These are phyloP conservation scores for Centrocercus urophasianus DNA, from an alignment of 2,113 vertebrate genomes.

Conservation along the genomic window DNA sequence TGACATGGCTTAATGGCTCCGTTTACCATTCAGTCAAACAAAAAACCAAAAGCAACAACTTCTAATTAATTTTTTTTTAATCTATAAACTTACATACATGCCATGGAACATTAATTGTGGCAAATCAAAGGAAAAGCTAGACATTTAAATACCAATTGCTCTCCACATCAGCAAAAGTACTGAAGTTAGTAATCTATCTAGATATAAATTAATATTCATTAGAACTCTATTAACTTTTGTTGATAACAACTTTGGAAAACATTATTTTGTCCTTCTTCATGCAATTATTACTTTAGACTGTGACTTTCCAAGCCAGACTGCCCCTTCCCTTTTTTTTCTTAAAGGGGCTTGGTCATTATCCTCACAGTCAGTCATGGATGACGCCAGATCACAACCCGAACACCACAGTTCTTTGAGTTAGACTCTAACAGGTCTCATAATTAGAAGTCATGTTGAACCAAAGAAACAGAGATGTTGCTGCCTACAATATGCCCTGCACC, in stretches of 20 bases:
- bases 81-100: conserved; percentile 23
- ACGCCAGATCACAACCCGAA: not conserved
- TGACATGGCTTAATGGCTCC: not conserved
- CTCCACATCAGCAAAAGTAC: conserved; percentile 16
- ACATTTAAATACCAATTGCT: conserved; percentile 33
- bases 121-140: conserved; percentile 45
- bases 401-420: not conserved
- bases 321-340: not conserved
- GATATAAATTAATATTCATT: conserved; percentile 52
- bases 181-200: conserved; percentile 3
- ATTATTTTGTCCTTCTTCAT: not conserved
- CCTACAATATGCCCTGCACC: not conserved
- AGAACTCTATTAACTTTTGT: conserved; percentile 2
- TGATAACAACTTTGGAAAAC: conserved; percentile 16
- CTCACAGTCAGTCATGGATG: not conserved
- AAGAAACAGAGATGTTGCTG: not conserved
- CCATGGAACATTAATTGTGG: conserved; percentile 48
- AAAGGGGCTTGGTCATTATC: not conserved
- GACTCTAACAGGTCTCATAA: not conserved
- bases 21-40: not conserved
- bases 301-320: not conserved
- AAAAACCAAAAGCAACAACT: not conserved
- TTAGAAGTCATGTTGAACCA: not conserved
- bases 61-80: conserved; percentile 50
- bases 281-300: not conserved